These are phyloP conservation scores for Lepidonotus clava DNA, from an alignment of 2,888 invertebrate genomes.

Conservation along the genomic window DNA sequence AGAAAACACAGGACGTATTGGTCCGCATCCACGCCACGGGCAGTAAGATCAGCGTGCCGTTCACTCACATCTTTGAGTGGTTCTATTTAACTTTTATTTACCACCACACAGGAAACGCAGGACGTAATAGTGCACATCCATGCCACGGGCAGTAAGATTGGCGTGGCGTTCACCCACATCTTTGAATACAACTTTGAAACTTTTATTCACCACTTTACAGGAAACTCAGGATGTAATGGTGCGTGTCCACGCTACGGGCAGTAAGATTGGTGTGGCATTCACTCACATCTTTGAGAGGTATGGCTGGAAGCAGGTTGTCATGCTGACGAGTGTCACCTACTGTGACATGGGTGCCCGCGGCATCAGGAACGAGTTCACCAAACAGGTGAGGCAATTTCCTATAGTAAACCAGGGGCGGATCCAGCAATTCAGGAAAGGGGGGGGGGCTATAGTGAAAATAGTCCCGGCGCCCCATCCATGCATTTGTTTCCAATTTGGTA, in stretches of 20 bases:
- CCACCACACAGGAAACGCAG: neutral
- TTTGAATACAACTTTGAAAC: neutral
- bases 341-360: slow-evolving; percentile 40
- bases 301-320: slow-evolving; percentile 31
- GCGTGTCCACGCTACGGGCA: slow-evolving; percentile 38
- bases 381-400: slow-evolving; percentile 1
- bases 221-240: slow-evolving; percentile 24
- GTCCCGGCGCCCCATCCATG: neutral
- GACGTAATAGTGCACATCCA: neutral
- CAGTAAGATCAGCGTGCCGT: neutral
- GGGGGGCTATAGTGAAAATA: neutral
- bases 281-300: neutral
- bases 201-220: neutral
- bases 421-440: no score
- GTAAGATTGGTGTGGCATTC: slow-evolving; percentile 45
- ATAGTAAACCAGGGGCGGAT: no score
- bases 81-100: neutral
- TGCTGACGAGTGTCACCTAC: slow-evolving; percentile 21
- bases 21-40: neutral
- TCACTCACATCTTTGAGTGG: neutral
- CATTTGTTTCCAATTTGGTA: no score
- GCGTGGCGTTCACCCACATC: neutral
- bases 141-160: neutral
- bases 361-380: slow-evolving; percentile 7
- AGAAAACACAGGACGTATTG: slow-evolving; percentile 18